Base-by-base conservation (phyloP, 2,888 invertebrate species). In the Lingula anatina region DNA sequence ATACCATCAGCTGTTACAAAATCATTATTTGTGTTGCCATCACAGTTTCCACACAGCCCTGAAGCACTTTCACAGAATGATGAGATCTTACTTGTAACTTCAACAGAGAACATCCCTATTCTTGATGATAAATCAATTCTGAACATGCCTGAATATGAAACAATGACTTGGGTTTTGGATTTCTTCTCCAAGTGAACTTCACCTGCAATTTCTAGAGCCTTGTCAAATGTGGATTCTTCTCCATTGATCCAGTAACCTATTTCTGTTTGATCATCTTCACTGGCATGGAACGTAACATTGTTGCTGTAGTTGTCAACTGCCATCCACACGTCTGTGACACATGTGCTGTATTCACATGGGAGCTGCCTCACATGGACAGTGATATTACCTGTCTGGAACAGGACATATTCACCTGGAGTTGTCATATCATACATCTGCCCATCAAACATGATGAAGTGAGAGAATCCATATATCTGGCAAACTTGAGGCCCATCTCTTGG, bases 41-140 rank as follows among this genome's bases (percentile, higher is more conserved):
- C 61, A 49, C 65, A 66, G 48, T 60, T 64, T 9, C 66, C 66
- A 44, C 60, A 57, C 3, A 65, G 42, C 2, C 66, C 65, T n/a
- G n/a, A n/a, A n/a, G n/a, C n/a, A n/a, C n/a, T n/a, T n/a, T n/a
- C n/a, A n/a, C n/a, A n/a, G n/a, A n/a, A n/a, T n/a, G n/a, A n/a
- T n/a, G n/a, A n/a, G n/a, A n/a, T n/a, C n/a, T n/a, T n/a, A n/a
- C n/a, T n/a, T n/a, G n/a, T n/a, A n/a, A n/a, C n/a, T n/a, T n/a
- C n/a, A n/a, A n/a, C n/a, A n/a, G n/a, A n/a, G n/a, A n/a, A n/a
- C n/a, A n/a, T n/a, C n/a, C n/a, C n/a, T n/a, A n/a, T n/a, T n/a
- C n/a, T n/a, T n/a, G n/a, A n/a, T n/a, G n/a, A n/a, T n/a, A n/a
- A n/a, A n/a, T n/a, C n/a, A n/a, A n/a, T n/a, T n/a, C n/a, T n/a